Percentiles rank a stretch among this genome's conserved stretches.
Evolutionary conservation across 1,140 invertebrate genomes (phyloP).

Genomic region (Lutraria rhynchaena): DNA sequence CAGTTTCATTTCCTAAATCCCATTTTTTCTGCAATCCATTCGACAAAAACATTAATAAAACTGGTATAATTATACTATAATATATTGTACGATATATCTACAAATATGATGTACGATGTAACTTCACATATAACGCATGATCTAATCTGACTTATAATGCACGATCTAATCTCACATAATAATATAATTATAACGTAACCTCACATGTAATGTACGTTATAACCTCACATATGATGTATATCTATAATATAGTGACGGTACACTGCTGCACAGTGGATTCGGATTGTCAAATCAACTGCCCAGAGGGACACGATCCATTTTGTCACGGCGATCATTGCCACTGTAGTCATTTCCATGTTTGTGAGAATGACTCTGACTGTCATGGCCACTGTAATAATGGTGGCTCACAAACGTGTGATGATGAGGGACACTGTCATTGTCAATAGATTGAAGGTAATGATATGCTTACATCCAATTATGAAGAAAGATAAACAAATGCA

Average conservation of each 20-base stretch:
- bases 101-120: background rate
- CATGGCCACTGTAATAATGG: background rate
- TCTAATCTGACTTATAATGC: too few relatives aligned
- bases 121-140: background rate
- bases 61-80: background rate
- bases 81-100: background rate
- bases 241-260: background rate
- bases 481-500: too few relatives aligned
- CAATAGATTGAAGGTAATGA: too few relatives aligned
- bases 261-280: background rate
- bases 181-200: background rate
- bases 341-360: background rate
- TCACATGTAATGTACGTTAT: background rate
- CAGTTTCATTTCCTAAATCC: too few relatives aligned
- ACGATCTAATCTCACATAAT: too few relatives aligned
- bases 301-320: background rate
- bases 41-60: too few relatives aligned
- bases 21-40: too few relatives aligned
- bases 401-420: background rate
- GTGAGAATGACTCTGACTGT: background rate
- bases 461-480: too few relatives aligned
- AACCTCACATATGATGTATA: background rate
- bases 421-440: background rate
- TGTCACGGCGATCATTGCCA: slow-evolving; percentile 12
- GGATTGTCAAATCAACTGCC: background rate